These are phyloP conservation scores for Protomyctophum bolini DNA, from an alignment of 2,113 vertebrate genomes.

Conservation along the genomic window DNA sequence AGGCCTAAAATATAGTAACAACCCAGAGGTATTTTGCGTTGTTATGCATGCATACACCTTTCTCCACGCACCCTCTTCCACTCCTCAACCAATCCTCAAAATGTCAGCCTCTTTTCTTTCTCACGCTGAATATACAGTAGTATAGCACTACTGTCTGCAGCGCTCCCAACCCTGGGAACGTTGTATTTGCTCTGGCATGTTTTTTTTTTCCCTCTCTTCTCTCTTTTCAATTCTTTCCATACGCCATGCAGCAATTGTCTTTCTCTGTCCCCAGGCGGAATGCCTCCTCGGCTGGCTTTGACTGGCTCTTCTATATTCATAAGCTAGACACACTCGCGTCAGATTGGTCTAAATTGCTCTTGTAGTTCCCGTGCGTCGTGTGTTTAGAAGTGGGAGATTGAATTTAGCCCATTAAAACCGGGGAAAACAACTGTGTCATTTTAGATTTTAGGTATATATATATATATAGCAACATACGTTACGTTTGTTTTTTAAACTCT, in stretches of 20 bases:
- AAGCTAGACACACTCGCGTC: conserved; percentile 61
- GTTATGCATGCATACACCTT: background rate
- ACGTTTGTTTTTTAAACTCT: too few relatives aligned
- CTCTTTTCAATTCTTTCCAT: conserved; percentile 58
- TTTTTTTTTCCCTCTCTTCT: background rate
- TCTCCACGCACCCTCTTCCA: background rate
- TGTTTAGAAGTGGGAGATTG: conserved; percentile 66
- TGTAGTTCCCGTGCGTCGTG: conserved; percentile 43
- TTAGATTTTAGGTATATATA: too few relatives aligned
- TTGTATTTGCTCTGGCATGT: conserved; percentile 44
- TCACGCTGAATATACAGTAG: conserved; percentile 57
- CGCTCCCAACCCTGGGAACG: conserved; percentile 18
- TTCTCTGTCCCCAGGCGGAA: conserved; percentile 55
- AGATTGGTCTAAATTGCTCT: conserved; percentile 73
- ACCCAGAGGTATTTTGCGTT: conserved; percentile 49
- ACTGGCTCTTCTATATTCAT: conserved; percentile 68
- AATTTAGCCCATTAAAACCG: conserved; percentile 40
- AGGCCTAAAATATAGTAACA: background rate
- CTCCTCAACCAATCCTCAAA: conserved; percentile 38
- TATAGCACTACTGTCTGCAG: conserved; percentile 39
- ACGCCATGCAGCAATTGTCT: conserved; percentile 54
- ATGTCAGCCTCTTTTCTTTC: conserved; percentile 50
- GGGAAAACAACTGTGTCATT: too few relatives aligned
- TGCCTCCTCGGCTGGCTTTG: conserved; percentile 43
- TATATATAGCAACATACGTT: too few relatives aligned